Evolutionary conservation across 2,113 vertebrate genomes (phyloP).

Genomic region (Fregetta grallaria): DNA sequence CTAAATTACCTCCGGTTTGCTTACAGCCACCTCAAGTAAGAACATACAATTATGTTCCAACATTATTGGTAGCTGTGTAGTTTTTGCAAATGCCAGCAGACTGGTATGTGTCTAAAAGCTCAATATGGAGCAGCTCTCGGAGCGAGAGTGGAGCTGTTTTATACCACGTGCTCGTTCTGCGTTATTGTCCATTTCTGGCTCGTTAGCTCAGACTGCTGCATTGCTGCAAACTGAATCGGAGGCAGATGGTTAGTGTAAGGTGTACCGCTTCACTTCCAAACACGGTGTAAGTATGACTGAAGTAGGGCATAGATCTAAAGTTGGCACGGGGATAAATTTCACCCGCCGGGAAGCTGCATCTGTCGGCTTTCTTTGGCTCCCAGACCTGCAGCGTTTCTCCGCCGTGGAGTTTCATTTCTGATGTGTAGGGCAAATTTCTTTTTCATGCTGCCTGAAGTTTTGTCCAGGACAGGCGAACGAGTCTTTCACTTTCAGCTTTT

Average conservation of each 20-base stretch:
- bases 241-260: slow-evolving; percentile 39
- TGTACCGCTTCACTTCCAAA: slow-evolving; percentile 15
- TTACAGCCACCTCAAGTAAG: slow-evolving; percentile 17
- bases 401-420: neutral
- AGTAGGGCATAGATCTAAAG: neutral
- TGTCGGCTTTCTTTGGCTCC: slow-evolving; percentile 8
- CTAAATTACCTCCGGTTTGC: slow-evolving; percentile 42
- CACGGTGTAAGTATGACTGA: neutral
- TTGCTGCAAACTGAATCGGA: neutral
- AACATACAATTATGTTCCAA: slow-evolving; percentile 21
- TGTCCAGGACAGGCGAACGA: neutral
- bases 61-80: neutral
- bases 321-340: neutral
- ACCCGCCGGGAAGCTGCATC: neutral
- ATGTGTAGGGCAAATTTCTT: slow-evolving; percentile 22
- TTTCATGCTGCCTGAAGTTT: slow-evolving; percentile 11
- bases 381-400: neutral
- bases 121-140: neutral
- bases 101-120: neutral
- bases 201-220: neutral
- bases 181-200: neutral
- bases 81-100: slow-evolving; percentile 6
- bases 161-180: neutral
- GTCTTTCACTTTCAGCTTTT: slow-evolving; percentile 52
- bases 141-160: neutral